A percentile compares a stretch with the other conserved stretches of the same genome.
Conservation (phyloP, 2,888 invertebrate genomes). For the Thumatha senex region DNA sequence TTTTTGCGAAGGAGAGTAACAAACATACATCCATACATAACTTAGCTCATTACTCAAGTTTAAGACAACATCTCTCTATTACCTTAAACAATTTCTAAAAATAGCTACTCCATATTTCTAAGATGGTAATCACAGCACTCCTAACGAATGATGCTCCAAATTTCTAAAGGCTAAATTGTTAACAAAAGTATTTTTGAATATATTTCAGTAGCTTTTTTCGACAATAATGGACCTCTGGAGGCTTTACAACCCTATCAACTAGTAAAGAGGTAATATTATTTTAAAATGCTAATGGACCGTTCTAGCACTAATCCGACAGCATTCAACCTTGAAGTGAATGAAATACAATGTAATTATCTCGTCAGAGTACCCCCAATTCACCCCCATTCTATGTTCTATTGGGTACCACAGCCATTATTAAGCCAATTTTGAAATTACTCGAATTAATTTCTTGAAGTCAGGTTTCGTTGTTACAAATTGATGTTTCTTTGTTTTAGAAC, state of each 20-base stretch:
- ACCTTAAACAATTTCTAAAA: neutral
- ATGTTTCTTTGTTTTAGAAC: constrained; percentile 15
- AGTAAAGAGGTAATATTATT: constrained; percentile 28
- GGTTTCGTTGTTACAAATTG: constrained; percentile 18
- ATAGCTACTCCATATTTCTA: neutral
- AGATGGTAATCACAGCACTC: neutral
- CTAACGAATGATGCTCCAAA: constrained; percentile 4
- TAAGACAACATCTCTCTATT: too few species aligned
- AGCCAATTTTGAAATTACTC: constrained; percentile 35
- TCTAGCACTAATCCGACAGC: constrained; percentile 23
- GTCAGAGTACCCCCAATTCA: constrained; percentile 25
- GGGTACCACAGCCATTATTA: constrained; percentile 32
- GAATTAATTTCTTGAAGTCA: constrained; percentile 34
- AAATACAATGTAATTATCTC: constrained; percentile 42
- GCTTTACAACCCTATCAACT: constrained; percentile 22
- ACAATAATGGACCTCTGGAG: constrained; percentile 19
- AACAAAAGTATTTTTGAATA: constrained; percentile 24
- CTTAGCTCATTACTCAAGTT: too few species aligned
- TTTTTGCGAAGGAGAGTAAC: too few species aligned
- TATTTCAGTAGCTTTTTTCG: constrained; percentile 14
- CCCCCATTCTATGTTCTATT: constrained; percentile 22
- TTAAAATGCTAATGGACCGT: constrained; percentile 27
- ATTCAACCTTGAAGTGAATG: constrained; percentile 31
- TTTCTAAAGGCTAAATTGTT: constrained; percentile 13
- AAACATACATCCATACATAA: too few species aligned